Evolutionary conservation across 2,797 vertebrate species (phyloP).

Genomic region (Craterocephalus amniculus): DNA sequence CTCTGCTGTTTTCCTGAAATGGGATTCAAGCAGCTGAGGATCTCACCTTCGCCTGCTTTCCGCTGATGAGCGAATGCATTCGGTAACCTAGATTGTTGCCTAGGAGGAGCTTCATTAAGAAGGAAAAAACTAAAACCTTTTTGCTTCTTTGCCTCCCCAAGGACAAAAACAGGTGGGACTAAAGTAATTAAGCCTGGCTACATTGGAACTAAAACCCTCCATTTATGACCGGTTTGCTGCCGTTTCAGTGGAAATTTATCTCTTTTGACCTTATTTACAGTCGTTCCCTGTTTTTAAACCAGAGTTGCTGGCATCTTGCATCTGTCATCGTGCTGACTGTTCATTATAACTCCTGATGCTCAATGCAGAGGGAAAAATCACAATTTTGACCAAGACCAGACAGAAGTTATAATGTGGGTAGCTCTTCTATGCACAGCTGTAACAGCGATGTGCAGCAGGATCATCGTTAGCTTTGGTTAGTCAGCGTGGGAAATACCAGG

Average conservation of each 20-base stretch:
- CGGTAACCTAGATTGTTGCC: conserved; percentile 67
- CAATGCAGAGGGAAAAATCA: no score
- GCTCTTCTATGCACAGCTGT: no score
- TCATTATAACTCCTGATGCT: neutral
- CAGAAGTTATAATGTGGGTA: no score
- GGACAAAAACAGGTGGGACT: conserved; percentile 74
- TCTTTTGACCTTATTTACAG: conserved; percentile 15
- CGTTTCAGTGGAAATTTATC: conserved; percentile 62
- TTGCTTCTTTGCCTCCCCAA: conserved; percentile 54
- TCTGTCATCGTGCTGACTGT: no score
- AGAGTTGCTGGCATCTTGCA: no score
- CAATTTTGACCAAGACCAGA: no score
- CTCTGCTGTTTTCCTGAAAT: conserved; percentile 23
- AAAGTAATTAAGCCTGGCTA: conserved; percentile 66
- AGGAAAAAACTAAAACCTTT: conserved; percentile 50
- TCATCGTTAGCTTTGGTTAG: no score
- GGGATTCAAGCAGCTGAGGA: conserved; percentile 27
- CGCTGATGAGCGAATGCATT: conserved; percentile 55
- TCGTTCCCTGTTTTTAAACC: neutral
- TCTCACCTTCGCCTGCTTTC: conserved; percentile 21
- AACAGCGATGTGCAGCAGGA: no score
- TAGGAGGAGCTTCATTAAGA: conserved; percentile 70
- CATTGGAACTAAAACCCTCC: conserved; percentile 50
- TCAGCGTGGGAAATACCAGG: no score
- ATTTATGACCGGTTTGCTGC: conserved; percentile 40